Percentiles rank a stretch among this genome's conserved stretches.
Conservation (phyloP, 1,140 invertebrate genomes). For the Zaprionus inermis region DNA sequence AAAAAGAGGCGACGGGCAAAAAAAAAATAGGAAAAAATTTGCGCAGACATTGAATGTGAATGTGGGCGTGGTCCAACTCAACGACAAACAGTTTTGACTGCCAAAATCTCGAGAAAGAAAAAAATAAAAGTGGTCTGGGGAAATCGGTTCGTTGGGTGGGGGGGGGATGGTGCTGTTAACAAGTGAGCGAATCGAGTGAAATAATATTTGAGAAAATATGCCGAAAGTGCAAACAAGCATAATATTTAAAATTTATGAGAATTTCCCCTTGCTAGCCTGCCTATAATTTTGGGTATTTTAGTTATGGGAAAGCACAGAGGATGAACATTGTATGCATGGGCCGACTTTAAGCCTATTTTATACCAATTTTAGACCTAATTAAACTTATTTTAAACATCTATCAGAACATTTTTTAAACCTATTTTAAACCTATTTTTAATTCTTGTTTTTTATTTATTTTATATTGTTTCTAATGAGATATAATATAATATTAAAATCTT, state of each 20-base stretch:
- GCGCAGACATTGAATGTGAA: conserved; percentile 44
- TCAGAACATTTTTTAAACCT: too few species aligned
- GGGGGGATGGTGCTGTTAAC: too few species aligned
- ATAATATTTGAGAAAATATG: conserved; percentile 52
- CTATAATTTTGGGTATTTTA: conserved; percentile 21
- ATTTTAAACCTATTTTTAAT: too few species aligned
- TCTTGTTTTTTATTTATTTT: background rate
- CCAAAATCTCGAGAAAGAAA: conserved; percentile 33
- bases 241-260: conserved; percentile 75
- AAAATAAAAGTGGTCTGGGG: conserved; percentile 31
- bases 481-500: too few species aligned
- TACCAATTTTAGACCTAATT: too few species aligned
- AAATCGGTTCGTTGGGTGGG: too few species aligned
- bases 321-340: too few species aligned
- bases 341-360: too few species aligned
- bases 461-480: too few species aligned
- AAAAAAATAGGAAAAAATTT: conserved; percentile 12
- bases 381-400: too few species aligned
- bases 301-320: background rate
- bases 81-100: conserved; percentile 72
- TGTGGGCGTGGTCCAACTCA: conserved; percentile 60
- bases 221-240: conserved; percentile 76
- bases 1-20: conserved; percentile 5
- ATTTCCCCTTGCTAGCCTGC: conserved; percentile 23
- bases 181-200: conserved; percentile 10